Evolutionary conservation across 2,113 vertebrate genomes (phyloP), one percentile per base, ranked within the genome.

Genomic region (Eidolon helvum): DNA sequence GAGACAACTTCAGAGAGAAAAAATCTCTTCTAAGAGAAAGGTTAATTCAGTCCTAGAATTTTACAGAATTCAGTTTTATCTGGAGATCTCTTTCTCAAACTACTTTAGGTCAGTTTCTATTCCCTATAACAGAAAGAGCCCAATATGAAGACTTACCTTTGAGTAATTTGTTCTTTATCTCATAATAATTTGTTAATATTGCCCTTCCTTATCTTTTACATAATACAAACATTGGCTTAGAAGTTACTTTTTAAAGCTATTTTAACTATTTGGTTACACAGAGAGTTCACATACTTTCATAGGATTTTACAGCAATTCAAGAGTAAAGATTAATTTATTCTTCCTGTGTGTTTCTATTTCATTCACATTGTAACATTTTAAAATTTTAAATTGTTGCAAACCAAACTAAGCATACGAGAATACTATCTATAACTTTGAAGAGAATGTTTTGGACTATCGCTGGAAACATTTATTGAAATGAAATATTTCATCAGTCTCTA

Each of bases 191-290:
- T 96, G 43, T 61, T 71, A 93, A 10, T 69, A 40, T 40, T 92
- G 92, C 66, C n/a, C 95, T 21, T 35, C 45, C 33, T 71, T 96
- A 72, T 65, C 48, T 89, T 89, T 97, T 83, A 71, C 8, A 53
- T 61, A 83, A 50, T 24, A 43, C 78, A 93, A 90, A 95, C 95
- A 94, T 74, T 93, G 40, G 35, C 21, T 95, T 94, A 82, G 79
- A 94, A 68, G 86, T 97, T 80, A 93, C 92, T 91, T 98, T 94
- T 94, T 66, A 92, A 84, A 84, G 69, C 96, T 90, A 75, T 95
- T 95, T 61, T 79, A 66, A 79, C 53, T 95, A 87, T 94, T 97
- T 96, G 30, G 24, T 89, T 86, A 96, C 90, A 94, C 92, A 95
- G 40, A 92, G 92, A 93, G 72, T 90, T 97, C 40, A 89, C 10